Conservation (phyloP, 2,113 vertebrate species). For the Etheostoma spectabile region DNA sequence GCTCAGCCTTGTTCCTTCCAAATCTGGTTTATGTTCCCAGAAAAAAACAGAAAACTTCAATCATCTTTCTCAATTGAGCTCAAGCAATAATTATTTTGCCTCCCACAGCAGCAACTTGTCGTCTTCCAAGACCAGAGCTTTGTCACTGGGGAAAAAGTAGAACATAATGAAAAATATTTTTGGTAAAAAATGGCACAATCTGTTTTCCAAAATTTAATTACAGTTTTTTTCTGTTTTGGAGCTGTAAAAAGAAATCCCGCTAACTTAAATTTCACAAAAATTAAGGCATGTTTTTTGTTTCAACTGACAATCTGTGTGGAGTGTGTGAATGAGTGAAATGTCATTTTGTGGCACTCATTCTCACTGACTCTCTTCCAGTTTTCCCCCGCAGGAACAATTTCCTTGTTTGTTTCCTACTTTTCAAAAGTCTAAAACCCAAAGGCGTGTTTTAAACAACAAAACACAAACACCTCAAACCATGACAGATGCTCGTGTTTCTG, state of each 20-base stretch:
- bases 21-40: not conserved
- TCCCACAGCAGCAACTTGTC: not conserved
- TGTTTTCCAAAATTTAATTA: slow-evolving; percentile 9
- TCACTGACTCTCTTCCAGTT: not conserved
- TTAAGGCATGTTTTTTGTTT: slow-evolving; percentile 21
- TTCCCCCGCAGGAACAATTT: slow-evolving; percentile 22
- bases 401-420: not conserved
- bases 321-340: slow-evolving; percentile 35
- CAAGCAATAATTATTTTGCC: not conserved
- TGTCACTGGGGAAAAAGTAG: not conserved
- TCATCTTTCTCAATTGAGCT: not conserved
- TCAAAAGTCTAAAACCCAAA: slow-evolving; percentile 38
- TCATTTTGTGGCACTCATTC: slow-evolving; percentile 34
- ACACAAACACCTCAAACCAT: slow-evolving; percentile 38
- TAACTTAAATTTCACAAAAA: slow-evolving; percentile 17
- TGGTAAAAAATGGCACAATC: not conserved
- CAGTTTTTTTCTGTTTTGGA: not conserved
- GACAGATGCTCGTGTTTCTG: slow-evolving; percentile 19
- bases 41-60: slow-evolving; percentile 3
- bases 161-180: slow-evolving; percentile 17
- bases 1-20: not conserved
- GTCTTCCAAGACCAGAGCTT: not conserved
- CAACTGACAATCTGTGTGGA: slow-evolving; percentile 27
- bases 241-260: not conserved
- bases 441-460: slow-evolving; percentile 48